Base-by-base conservation (phyloP, 2,888 invertebrate genomes). In the Brachyopa scutellaris region DNA sequence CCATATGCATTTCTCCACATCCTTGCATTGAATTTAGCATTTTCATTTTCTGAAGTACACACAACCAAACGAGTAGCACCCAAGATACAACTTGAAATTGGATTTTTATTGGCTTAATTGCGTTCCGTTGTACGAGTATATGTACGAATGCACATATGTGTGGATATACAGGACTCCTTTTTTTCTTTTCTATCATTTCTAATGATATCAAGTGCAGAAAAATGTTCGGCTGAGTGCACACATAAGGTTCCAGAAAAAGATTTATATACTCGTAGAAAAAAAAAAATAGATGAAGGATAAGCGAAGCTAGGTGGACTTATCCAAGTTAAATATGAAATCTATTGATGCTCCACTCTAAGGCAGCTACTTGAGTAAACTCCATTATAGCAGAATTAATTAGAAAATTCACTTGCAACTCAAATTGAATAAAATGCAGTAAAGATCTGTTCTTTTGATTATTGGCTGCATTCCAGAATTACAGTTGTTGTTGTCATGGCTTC, bases 81-180 rank as follows among this genome's bases (percentile, higher is more conserved):
- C 62, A 36, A 55, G 70, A 47, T 61, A 72, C 77, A 77, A 77
- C 77, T 76, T 64, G 38, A 66, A 82, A 76, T 82, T 77, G 72
- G 77, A 82, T 66, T 70, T 77, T 77, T 82, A 82, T 82, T 82
- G 77, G 70, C 70, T 77, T 82, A 82, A 82, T 82, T 72, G 77
- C 82, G 72, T 82, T 82, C 17, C 61, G 11, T 17, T 26, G 6
- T 26, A 26, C 26, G n/a, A 40, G 19, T 42, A 51, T 51, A 64
- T 33, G 42, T 47, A 31, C 47, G n/a, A n/a, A n/a, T n/a, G n/a
- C n/a, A n/a, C n/a, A n/a, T 31, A 15, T 42, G 40, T 53, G 59
- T 36, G 36, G 42, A 23, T 40, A 64, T 45, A 78, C 47, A 64
- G 57, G 64, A 82, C 31, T 62, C 2, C n/a, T 29, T 29, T 26